Percentiles rank a stretch among this genome's conserved stretches.
Evolutionary conservation across 2,797 vertebrate genomes (phyloP).

Genomic region (Falco naumanni): DNA sequence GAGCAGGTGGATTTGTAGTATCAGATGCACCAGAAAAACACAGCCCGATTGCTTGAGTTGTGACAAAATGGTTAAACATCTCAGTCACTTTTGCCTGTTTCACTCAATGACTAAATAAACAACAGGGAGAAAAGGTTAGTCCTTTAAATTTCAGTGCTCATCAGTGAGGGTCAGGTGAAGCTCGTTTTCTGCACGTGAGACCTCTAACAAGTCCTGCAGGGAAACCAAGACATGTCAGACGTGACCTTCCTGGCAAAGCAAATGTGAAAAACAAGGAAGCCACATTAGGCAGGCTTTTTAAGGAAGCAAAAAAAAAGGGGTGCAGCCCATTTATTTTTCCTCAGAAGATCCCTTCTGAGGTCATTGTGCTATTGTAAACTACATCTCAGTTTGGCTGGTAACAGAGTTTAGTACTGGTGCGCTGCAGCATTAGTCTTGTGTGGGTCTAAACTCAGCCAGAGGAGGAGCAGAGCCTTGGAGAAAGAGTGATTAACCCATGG

Average conservation of each 20-base stretch:
- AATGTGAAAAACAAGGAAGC: slow-evolving; percentile 41
- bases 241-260: slow-evolving; percentile 6
- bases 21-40: not conserved
- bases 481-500: not conserved
- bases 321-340: slow-evolving; percentile 16
- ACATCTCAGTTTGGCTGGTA: not conserved
- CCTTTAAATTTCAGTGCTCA: not conserved
- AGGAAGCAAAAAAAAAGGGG: slow-evolving; percentile 33
- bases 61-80: not conserved
- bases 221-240: slow-evolving; percentile 9
- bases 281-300: not conserved
- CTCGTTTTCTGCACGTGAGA: not conserved
- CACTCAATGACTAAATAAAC: not conserved
- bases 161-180: not conserved
- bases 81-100: not conserved
- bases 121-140: not conserved
- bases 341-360: slow-evolving; percentile 8
- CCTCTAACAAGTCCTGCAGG: slow-evolving; percentile 8
- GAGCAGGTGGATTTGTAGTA: slow-evolving; percentile 13
- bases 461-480: not conserved
- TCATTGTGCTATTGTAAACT: not conserved
- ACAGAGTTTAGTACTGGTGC: not conserved
- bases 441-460: not conserved
- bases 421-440: not conserved
- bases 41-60: not conserved